These are phyloP conservation scores for Dasyprocta punctata DNA, from an alignment of 2,113 vertebrate genomes.

Conservation along the genomic window DNA sequence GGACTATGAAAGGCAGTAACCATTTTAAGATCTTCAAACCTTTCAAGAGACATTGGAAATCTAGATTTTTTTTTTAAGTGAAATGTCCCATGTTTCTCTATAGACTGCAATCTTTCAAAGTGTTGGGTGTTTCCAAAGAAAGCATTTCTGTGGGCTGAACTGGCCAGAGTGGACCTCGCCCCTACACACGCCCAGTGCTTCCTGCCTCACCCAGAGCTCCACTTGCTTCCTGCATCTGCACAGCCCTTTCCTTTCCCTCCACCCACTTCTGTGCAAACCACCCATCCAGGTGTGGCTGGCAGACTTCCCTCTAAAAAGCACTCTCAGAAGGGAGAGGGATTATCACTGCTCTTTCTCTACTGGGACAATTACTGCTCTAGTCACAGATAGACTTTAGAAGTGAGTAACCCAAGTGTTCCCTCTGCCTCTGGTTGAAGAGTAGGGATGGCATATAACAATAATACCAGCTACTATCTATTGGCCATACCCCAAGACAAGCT, in stretches of 20 bases:
- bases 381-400: neutral
- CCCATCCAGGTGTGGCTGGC: neutral
- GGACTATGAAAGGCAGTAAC: neutral
- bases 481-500: neutral
- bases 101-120: slow-evolving; percentile 33
- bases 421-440: neutral
- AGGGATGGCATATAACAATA: neutral
- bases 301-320: neutral
- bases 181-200: slow-evolving; percentile 70
- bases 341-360: neutral
- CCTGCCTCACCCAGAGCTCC: slow-evolving; percentile 75
- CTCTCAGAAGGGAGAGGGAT: neutral
- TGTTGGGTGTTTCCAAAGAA: slow-evolving; percentile 46
- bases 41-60: slow-evolving; percentile 30
- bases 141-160: slow-evolving; percentile 51
- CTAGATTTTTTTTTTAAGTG: neutral
- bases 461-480: neutral
- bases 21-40: neutral
- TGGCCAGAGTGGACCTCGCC: slow-evolving; percentile 42
- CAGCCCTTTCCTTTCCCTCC: slow-evolving; percentile 69
- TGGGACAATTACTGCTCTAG: neutral
- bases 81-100: neutral
- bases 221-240: slow-evolving; percentile 70
- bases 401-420: neutral
- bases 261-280: slow-evolving; percentile 49